phyloP scores from a whole-genome alignment of 2,797 vertebrate species.

The Tinamus major region DNA sequence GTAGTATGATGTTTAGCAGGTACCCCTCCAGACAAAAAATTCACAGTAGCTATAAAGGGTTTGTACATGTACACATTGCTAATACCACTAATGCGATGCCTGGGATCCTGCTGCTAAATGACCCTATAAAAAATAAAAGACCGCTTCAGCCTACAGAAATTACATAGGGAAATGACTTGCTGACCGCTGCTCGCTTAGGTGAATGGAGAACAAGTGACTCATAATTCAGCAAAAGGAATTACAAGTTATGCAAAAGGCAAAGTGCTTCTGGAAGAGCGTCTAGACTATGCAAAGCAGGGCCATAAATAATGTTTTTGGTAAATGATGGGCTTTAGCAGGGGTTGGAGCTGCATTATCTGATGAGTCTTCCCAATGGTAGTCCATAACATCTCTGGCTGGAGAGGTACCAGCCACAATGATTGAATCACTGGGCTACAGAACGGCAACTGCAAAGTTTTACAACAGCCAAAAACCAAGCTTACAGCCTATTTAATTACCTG shows the following conservation, averaged over 20 bases:
- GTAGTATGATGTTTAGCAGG: not conserved
- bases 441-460: constrained; percentile 12
- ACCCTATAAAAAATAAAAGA: constrained; percentile 2
- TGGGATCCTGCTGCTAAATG: not conserved
- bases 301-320: constrained; percentile 60
- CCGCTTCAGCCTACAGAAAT: constrained; percentile 19
- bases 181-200: constrained; percentile 1
- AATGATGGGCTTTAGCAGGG: not conserved
- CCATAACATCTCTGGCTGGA: not conserved
- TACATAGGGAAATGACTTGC: not conserved
- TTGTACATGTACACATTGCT: not conserved
- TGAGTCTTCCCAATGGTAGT: not conserved
- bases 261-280: constrained; percentile 47
- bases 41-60: not conserved
- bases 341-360: not conserved
- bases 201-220: constrained; percentile 30
- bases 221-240: constrained; percentile 55
- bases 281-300: constrained; percentile 44
- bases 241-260: constrained; percentile 49
- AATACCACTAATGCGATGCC: not conserved
- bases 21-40: not conserved
- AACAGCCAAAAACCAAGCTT: constrained; percentile 8
- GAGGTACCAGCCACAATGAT: not conserved
- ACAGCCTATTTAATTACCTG: constrained; percentile 40
- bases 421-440: not conserved